phyloP scores from a whole-genome alignment of 2,888 invertebrate genomes.

The Heliconius aoede region DNA sequence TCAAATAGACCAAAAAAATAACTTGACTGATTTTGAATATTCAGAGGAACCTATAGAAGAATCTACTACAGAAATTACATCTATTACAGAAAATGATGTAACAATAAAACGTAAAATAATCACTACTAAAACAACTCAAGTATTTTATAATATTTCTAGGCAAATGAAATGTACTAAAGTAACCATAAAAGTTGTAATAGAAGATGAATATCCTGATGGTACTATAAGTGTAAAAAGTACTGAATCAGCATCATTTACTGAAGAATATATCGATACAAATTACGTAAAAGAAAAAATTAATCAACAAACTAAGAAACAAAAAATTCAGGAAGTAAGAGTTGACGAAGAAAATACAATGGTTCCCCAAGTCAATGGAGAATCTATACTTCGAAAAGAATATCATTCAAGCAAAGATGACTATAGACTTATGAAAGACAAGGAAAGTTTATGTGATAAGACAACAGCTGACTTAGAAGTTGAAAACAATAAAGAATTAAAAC shows the following conservation, averaged over 20 bases:
- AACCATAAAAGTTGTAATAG: slow-evolving; percentile 52
- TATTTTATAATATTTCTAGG: slow-evolving; percentile 47
- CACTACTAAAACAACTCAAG: slow-evolving; percentile 51
- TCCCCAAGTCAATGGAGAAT: slow-evolving; percentile 41
- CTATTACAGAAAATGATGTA: slow-evolving; percentile 51
- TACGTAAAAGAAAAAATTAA: slow-evolving; percentile 32
- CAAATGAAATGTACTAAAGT: slow-evolving; percentile 52
- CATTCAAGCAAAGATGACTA: neutral
- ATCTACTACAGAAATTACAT: slow-evolving; percentile 48
- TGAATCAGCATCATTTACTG: slow-evolving; percentile 53
- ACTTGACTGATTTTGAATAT: slow-evolving; percentile 45
- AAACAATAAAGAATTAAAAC: slow-evolving; percentile 46
- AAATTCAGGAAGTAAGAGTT: slow-evolving; percentile 48
- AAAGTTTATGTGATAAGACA: slow-evolving; percentile 52
- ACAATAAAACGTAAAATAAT: slow-evolving; percentile 53
- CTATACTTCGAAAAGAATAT: slow-evolving; percentile 7
- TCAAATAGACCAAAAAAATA: neutral
- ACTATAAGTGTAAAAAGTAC: slow-evolving; percentile 53
- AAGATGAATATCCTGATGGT: slow-evolving; percentile 58
- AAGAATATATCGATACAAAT: slow-evolving; percentile 43
- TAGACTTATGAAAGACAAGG: slow-evolving; percentile 30
- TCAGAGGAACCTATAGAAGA: slow-evolving; percentile 45
- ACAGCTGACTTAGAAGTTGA: slow-evolving; percentile 46
- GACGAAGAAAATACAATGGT: slow-evolving; percentile 48
- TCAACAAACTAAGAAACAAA: slow-evolving; percentile 15